These are phyloP conservation scores for Pipistrellus pygmaeus DNA, from an alignment of 2,797 vertebrate genomes.

Conservation along the genomic window DNA sequence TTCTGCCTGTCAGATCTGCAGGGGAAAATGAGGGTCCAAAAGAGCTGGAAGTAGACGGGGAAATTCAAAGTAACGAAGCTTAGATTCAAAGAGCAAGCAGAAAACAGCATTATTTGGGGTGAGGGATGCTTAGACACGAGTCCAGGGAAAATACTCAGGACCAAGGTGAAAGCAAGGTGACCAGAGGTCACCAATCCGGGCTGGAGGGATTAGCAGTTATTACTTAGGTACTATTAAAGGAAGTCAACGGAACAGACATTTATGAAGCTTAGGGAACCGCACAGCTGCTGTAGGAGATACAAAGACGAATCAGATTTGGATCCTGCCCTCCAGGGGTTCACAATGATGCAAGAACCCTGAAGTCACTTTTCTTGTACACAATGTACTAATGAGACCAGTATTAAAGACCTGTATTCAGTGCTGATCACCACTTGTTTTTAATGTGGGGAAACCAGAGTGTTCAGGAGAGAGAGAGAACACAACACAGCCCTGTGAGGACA, in stretches of 20 bases:
- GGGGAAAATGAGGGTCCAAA: not conserved
- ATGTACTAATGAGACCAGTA: conserved; percentile 27
- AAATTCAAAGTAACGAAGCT: not conserved
- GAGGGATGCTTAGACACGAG: not conserved
- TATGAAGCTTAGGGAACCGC: conserved; percentile 29
- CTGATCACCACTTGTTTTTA: conserved; percentile 19
- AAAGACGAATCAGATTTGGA: not conserved
- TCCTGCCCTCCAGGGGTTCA: conserved; percentile 23
- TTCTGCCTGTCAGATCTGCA: not conserved
- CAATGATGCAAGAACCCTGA: not conserved
- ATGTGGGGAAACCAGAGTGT: conserved; percentile 37
- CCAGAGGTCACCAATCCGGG: not conserved
- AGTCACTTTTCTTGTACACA: not conserved
- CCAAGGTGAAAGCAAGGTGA: not conserved
- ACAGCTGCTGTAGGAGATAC: not conserved
- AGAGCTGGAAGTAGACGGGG: not conserved
- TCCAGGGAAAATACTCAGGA: not conserved
- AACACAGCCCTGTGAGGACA: not conserved
- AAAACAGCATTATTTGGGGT: not conserved
- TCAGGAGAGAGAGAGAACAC: not conserved
- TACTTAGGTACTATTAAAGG: not conserved
- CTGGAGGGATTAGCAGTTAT: not conserved
- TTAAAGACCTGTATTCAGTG: not conserved
- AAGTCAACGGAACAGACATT: not conserved
- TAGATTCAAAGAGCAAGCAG: not conserved